These are phyloP conservation scores for Akabosia matsudoensis DNA, from an alignment of 1,140 invertebrate genomes.

Conservation along the genomic window DNA sequence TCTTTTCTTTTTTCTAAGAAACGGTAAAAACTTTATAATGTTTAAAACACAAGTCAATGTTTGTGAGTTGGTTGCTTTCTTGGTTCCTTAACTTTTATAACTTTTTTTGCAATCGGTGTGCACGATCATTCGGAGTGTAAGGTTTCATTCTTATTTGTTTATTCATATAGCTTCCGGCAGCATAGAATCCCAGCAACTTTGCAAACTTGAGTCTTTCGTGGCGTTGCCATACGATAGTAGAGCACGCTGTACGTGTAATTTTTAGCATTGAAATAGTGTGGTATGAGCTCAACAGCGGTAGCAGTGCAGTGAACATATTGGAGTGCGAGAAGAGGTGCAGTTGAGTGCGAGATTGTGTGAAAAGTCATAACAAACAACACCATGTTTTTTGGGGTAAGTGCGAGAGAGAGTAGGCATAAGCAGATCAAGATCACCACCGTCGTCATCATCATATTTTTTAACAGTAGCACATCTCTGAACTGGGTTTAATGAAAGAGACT, in stretches of 20 bases:
- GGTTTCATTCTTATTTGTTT: not conserved
- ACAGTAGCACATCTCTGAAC: not conserved
- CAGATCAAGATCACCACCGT: slow-evolving; percentile 9
- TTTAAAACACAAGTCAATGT: no score
- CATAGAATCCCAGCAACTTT: slow-evolving; percentile 15
- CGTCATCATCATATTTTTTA: not conserved
- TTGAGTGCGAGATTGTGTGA: not conserved
- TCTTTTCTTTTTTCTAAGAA: no score
- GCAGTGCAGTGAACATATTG: not conserved
- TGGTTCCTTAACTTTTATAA: no score
- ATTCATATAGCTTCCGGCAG: slow-evolving; percentile 20
- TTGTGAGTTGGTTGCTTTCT: no score
- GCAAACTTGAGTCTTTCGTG: no score
- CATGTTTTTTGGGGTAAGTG: no score
- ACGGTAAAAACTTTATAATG: no score
- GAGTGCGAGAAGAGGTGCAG: not conserved
- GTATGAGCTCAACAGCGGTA: not conserved
- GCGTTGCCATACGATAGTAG: not conserved
- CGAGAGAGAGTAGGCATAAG: not conserved
- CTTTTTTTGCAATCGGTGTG: no score
- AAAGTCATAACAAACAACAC: not conserved
- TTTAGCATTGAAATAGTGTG: not conserved
- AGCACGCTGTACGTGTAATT: no score
- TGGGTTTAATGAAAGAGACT: no score
- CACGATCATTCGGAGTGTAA: no score